A percentile compares a stretch with the other conserved stretches of the same genome.
Conservation (phyloP, 2,113 vertebrate species). For the Phalacrocorax aristotelis region DNA sequence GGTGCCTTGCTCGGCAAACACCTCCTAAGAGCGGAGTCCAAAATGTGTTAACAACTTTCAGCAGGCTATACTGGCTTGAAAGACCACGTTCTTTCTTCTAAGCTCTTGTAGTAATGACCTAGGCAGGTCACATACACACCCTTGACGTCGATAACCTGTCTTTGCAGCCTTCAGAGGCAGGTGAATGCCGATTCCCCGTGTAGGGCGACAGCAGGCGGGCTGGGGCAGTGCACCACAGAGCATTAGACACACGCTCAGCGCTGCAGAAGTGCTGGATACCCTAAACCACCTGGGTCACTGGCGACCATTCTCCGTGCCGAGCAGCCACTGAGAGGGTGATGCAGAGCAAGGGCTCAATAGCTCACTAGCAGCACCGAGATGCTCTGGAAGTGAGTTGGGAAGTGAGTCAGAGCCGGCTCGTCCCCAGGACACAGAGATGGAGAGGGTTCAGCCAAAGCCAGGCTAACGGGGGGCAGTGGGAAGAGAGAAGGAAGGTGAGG, state of each 20-base stretch:
- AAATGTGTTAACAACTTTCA: too few relatives aligned
- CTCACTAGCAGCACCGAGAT: neutral
- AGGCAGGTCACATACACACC: too few relatives aligned
- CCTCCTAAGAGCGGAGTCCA: neutral
- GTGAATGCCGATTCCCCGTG: neutral
- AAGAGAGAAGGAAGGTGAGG: neutral
- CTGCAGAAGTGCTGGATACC: neutral
- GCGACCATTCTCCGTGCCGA: neutral
- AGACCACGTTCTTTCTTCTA: neutral
- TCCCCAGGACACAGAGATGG: neutral
- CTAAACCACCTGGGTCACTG: neutral
- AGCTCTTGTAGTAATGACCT: too few relatives aligned
- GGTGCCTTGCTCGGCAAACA: neutral
- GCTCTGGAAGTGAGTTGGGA: neutral
- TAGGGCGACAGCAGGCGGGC: neutral
- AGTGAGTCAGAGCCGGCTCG: neutral
- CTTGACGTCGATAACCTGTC: too few relatives aligned
- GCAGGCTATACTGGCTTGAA: too few relatives aligned
- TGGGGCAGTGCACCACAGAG: neutral
- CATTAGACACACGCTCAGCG: rapidly evolving
- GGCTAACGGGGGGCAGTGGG: rapidly evolving
- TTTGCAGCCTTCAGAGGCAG: neutral
- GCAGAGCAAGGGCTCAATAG: neutral
- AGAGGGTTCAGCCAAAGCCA: neutral
- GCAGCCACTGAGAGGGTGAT: neutral